Percentiles rank a stretch among this genome's conserved stretches.
Conservation (phyloP, 1,140 invertebrate species). For the Panagrolaimus sp. region DNA sequence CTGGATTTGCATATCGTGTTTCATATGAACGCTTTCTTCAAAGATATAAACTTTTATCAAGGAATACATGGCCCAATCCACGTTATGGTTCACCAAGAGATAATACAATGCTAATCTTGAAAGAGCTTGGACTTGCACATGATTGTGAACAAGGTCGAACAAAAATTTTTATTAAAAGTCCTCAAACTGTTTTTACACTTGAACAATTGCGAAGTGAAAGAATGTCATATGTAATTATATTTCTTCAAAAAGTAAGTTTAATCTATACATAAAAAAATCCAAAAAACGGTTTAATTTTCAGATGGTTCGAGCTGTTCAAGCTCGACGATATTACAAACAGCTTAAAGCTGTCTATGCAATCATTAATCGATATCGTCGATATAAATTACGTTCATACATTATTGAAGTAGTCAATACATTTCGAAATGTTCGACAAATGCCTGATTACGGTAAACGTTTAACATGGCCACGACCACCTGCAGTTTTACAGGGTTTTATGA, state of each 20-base stretch:
- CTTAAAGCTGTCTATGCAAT: slow-evolving; percentile 78
- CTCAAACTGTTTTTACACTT: slow-evolving; percentile 77
- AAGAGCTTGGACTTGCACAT: slow-evolving; percentile 70
- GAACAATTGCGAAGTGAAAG: slow-evolving; percentile 68
- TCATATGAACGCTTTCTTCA: slow-evolving; percentile 67
- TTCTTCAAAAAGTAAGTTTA: slow-evolving; percentile 81
- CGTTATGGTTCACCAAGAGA: slow-evolving; percentile 71
- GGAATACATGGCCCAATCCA: slow-evolving; percentile 75
- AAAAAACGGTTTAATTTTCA: no score
- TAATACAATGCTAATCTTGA: slow-evolving; percentile 74
- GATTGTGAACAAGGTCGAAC: slow-evolving; percentile 89
- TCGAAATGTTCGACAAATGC: slow-evolving; percentile 35
- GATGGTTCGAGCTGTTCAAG: slow-evolving; percentile 76
- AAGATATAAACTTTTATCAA: slow-evolving; percentile 66
- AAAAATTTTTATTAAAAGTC: slow-evolving; percentile 86
- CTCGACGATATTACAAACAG: slow-evolving; percentile 72
- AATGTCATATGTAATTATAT: slow-evolving; percentile 79
- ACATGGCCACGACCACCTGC: slow-evolving; percentile 73
- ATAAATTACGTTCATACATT: slow-evolving; percentile 77
- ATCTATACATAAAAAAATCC: background rate
- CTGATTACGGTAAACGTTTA: slow-evolving; percentile 72
- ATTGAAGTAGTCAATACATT: slow-evolving; percentile 64
- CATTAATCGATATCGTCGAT: slow-evolving; percentile 74
- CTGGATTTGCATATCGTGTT: slow-evolving; percentile 68
- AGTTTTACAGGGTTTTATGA: slow-evolving; percentile 65